Conservation (phyloP, 2,888 invertebrate genomes). For the Plusia festucae region DNA sequence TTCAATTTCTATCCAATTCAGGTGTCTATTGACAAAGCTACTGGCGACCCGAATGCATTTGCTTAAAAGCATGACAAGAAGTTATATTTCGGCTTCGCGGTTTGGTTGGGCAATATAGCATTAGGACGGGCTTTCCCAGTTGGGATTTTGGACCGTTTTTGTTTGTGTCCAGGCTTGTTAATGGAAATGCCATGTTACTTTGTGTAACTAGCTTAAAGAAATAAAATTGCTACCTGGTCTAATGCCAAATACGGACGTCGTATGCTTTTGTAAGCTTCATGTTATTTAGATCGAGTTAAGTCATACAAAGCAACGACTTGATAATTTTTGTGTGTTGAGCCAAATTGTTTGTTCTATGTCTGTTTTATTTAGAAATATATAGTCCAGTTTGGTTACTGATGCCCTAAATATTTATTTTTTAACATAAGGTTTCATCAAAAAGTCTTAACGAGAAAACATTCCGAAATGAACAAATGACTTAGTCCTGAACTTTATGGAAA, state of each 20-base stretch:
- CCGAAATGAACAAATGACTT: too few species aligned
- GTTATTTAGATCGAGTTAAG: too few species aligned
- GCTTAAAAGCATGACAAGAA: constrained; percentile 64
- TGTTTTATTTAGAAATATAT: too few species aligned
- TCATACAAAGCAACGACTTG: too few species aligned
- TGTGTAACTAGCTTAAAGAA: not conserved
- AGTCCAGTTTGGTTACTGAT: too few species aligned
- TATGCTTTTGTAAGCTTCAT: too few species aligned
- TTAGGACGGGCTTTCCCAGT: not conserved
- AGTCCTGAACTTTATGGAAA: too few species aligned
- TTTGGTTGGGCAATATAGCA: not conserved
- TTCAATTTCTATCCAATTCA: constrained; percentile 64
- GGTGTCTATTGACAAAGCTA: constrained; percentile 63
- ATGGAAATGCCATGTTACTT: constrained; percentile 1
- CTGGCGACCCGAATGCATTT: constrained; percentile 65
- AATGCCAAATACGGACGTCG: not conserved
- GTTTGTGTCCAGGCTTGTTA: not conserved
- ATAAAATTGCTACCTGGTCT: not conserved
- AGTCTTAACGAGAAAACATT: too few species aligned
- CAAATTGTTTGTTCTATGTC: too few species aligned
- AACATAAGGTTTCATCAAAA: too few species aligned
- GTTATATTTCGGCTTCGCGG: constrained; percentile 57
- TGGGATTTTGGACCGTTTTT: constrained; percentile 5
- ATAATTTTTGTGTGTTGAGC: too few species aligned
- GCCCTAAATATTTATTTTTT: too few species aligned